Base-by-base conservation (phyloP, 2,888 invertebrate genomes). In the Ormyrus rosae region DNA sequence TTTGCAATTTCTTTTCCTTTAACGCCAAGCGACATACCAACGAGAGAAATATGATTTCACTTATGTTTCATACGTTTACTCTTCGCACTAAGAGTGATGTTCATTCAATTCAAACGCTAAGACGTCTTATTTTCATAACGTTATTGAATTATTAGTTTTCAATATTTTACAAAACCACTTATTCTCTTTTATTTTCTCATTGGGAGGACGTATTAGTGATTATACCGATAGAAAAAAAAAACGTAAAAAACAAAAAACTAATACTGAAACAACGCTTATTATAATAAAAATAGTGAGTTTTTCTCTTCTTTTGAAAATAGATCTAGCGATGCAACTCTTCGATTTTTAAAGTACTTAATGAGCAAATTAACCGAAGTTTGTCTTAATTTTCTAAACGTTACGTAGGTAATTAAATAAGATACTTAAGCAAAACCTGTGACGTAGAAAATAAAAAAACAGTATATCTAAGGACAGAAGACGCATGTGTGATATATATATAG, bases 381-480 rank as follows among this genome's bases (percentile, higher is more conserved):
- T 53, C 8, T 63, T 53, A 45, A 53, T 72, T n/a, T 13, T 64
- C 11, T 56, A 60, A 34, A 58, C 13, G 65, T 65, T 50, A 45
- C 5, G 68, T 68, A 64, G 48, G 45, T 48, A 75, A 75, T 50
- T 6, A 68, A 56, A 46, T 58, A 19, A n/a, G 58, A 19, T 34
- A 60, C 48, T 53, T 19, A 46, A 58, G 65, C 50, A 46, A 56
- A 67, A 71, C 67, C 65, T 10, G 9, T 55, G 70, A 63, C 60
- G 68, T 67, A 79, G 63, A 51, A 77, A 64, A 60, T 60, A 71
- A 81, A 80, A 48, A 73, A 69, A 80, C 78, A 6, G 61, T 80
- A 84, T 82, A 34, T 3, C 34, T 34, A 34, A 34, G 34, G 34
- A 34, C 34, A 8, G 77, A 70, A 67, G 34, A 46, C 53, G 78